Evolutionary conservation across 2,888 invertebrate genomes (phyloP).

Genomic region (Andrena bicolor): DNA sequence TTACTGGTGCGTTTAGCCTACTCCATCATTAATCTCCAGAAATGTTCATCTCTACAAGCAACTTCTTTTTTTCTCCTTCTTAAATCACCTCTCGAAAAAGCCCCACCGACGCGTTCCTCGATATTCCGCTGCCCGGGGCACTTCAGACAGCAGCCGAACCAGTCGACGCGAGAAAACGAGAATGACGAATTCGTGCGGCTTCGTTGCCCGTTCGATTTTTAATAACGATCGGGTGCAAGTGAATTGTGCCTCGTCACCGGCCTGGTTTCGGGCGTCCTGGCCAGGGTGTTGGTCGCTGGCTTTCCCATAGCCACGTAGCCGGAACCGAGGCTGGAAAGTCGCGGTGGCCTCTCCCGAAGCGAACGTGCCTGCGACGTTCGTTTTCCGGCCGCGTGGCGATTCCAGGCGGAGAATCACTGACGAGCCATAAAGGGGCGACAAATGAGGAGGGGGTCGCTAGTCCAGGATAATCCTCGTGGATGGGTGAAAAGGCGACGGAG

Average conservation of each 20-base stretch:
- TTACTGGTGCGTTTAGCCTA: no score
- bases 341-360: neutral
- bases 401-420: conserved; percentile 53
- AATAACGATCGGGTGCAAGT: neutral
- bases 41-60: no score
- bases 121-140: no score
- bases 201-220: neutral
- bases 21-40: no score
- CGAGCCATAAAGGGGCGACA: conserved; percentile 61
- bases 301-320: conserved; percentile 6
- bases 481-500: conserved; percentile 35
- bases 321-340: conserved; percentile 29
- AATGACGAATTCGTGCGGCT: neutral
- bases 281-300: neutral
- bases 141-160: no score
- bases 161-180: conserved; percentile 1
- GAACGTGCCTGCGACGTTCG: conserved; percentile 31
- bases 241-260: conserved; percentile 1
- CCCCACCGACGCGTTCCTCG: no score
- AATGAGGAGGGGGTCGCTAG: conserved; percentile 59
- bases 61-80: no score
- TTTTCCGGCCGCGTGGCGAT: neutral
- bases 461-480: conserved; percentile 65
- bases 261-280: neutral
- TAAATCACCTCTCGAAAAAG: no score